These are phyloP conservation scores for Papilio elwesi DNA, from an alignment of 2,888 invertebrate species.

Conservation along the genomic window DNA sequence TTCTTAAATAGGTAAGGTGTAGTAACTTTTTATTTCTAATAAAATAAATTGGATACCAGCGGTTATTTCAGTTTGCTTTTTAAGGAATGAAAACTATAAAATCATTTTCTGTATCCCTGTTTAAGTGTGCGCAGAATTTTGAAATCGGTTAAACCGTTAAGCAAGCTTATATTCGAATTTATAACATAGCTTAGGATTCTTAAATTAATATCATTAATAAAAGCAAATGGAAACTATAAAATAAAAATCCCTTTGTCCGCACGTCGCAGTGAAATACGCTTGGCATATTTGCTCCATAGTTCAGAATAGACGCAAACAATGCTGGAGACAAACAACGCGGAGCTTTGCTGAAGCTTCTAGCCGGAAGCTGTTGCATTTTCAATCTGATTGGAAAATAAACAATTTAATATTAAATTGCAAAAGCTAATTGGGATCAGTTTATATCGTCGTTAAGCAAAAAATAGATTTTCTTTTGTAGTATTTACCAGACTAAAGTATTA, in stretches of 20 bases:
- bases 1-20: neutral
- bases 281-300: conserved; percentile 1
- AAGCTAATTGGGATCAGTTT: neutral
- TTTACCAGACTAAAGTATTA: too few species aligned
- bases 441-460: neutral
- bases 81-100: too few species aligned
- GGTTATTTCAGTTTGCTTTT: too few species aligned
- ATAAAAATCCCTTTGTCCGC: neutral
- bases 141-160: too few species aligned
- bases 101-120: too few species aligned
- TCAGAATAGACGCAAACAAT: neutral
- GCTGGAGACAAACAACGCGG: neutral
- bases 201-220: neutral
- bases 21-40: neutral
- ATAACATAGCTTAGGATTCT: too few species aligned
- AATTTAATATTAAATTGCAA: conserved; percentile 3
- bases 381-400: neutral
- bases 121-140: too few species aligned
- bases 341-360: neutral
- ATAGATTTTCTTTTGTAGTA: neutral
- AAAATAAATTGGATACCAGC: too few species aligned
- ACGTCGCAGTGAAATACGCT: neutral
- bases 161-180: too few species aligned
- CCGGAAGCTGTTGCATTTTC: conserved; percentile 14
- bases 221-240: neutral